A percentile compares a stretch with the other conserved stretches of the same genome.
These are phyloP conservation scores for Ophiothrix spiculata DNA, from an alignment of 35 echinoderm and acorn worm species.

Conservation along the genomic window DNA sequence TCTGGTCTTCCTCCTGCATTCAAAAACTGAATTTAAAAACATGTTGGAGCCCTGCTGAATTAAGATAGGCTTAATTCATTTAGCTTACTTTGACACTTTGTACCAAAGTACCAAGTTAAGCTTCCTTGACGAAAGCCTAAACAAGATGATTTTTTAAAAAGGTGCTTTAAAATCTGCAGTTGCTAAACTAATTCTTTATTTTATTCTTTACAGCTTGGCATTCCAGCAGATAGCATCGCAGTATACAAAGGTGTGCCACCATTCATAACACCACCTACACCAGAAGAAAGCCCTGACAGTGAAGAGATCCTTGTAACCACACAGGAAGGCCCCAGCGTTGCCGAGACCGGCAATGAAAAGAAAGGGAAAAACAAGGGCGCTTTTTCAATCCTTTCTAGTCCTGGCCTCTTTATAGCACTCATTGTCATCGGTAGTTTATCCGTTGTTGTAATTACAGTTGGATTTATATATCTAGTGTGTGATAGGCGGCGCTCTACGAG, in stretches of 20 bases:
- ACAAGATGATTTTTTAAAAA: no score
- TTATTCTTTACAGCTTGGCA: neutral
- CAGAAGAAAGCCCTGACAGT: no score
- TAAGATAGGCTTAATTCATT: neutral
- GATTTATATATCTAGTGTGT: slow-evolving; percentile 56
- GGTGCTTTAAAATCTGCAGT: no score
- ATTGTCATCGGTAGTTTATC: slow-evolving; percentile 43
- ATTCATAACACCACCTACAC: neutral
- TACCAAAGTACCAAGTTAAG: neutral
- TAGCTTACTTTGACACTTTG: neutral
- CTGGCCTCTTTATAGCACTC: slow-evolving; percentile 51
- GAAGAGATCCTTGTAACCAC: no score
- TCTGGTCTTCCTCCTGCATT: no score
- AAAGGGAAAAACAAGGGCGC: neutral
- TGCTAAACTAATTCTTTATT: neutral
- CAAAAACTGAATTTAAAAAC: neutral
- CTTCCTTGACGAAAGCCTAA: no score
- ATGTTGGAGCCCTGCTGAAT: no score
- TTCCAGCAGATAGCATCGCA: neutral
- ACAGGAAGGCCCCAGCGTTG: no score
- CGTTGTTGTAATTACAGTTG: slow-evolving; percentile 39
- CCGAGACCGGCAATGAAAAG: neutral
- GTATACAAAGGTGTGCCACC: neutral
- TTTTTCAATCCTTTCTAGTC: slow-evolving; percentile 24
- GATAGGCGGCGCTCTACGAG: slow-evolving; percentile 34